Evolutionary conservation across 2,113 vertebrate species (phyloP).

Genomic region (Albula glossodonta): DNA sequence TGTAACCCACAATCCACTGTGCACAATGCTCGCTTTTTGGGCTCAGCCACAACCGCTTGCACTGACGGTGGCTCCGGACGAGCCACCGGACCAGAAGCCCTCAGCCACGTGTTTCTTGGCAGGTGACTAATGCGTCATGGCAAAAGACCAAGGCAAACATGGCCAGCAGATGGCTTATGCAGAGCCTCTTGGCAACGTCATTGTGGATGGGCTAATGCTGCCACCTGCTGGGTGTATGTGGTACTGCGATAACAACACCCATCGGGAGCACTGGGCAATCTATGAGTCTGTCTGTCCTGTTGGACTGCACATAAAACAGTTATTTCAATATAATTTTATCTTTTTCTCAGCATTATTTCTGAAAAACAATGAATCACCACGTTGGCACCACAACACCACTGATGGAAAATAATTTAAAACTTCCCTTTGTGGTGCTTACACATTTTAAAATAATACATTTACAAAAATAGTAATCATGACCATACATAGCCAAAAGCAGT

Average conservation of each 20-base stretch:
- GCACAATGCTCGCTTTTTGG: neutral
- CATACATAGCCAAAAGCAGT: no score
- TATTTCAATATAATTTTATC: no score
- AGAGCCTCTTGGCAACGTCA: conserved; percentile 47
- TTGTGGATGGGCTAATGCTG: conserved; percentile 40
- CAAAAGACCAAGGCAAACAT: conserved; percentile 59
- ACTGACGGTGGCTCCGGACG: neutral
- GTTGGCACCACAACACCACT: no score
- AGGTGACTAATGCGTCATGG: conserved; percentile 39
- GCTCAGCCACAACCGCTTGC: neutral
- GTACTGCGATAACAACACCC: conserved; percentile 7
- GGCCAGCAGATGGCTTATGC: conserved; percentile 61
- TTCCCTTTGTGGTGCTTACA: no score
- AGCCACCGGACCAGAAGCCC: neutral
- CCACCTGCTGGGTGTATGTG: conserved; percentile 7
- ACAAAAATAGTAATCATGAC: no score
- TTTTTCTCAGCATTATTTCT: no score
- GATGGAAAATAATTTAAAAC: no score
- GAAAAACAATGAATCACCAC: no score
- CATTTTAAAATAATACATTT: no score
- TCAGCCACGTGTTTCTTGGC: neutral
- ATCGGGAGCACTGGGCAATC: no score
- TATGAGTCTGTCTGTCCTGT: no score
- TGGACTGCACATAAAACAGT: no score
- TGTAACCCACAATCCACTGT: neutral